Evolutionary conservation across 2,113 vertebrate genomes (phyloP).

Genomic region (Mesoclemmys tuberculata): DNA sequence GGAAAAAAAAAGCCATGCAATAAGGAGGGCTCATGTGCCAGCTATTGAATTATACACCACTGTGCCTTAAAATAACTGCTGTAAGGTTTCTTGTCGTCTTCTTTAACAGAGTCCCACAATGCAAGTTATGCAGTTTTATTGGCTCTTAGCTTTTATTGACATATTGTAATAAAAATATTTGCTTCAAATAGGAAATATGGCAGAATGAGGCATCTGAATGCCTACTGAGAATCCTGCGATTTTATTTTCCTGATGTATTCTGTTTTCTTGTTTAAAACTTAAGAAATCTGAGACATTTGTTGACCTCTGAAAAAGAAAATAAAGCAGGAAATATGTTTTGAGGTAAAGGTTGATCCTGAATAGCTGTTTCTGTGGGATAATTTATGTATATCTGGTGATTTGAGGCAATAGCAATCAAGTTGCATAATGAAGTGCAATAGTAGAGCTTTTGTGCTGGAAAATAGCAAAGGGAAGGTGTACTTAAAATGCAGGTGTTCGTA

Average conservation of each 20-base stretch:
- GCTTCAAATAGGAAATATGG: constrained; percentile 44
- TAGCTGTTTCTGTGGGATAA: neutral
- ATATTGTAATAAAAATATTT: constrained; percentile 41
- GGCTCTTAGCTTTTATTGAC: constrained; percentile 57
- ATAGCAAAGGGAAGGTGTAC: neutral
- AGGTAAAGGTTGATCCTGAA: constrained; percentile 40
- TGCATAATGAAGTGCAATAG: neutral
- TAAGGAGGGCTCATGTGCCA: constrained; percentile 32
- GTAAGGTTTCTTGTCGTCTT: constrained; percentile 2
- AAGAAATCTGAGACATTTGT: constrained; percentile 42
- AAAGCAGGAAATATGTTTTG: constrained; percentile 24
- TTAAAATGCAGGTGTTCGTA: neutral
- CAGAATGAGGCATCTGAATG: constrained; percentile 7
- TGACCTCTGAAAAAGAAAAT: constrained; percentile 18
- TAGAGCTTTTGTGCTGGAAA: rapidly evolving
- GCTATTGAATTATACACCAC: constrained; percentile 15
- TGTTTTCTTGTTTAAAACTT: constrained; percentile 25
- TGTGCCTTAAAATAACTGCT: constrained; percentile 28
- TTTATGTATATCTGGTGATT: neutral
- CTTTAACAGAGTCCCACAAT: constrained; percentile 32
- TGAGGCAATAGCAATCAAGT: neutral
- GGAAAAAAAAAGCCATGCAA: neutral
- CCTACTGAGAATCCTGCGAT: neutral
- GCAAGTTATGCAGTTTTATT: constrained; percentile 54
- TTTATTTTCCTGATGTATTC: constrained; percentile 8